A percentile compares a stretch with the other conserved stretches of the same genome.
Conservation (phyloP, 2,113 vertebrate genomes). For the Amia ocellicauda region DNA sequence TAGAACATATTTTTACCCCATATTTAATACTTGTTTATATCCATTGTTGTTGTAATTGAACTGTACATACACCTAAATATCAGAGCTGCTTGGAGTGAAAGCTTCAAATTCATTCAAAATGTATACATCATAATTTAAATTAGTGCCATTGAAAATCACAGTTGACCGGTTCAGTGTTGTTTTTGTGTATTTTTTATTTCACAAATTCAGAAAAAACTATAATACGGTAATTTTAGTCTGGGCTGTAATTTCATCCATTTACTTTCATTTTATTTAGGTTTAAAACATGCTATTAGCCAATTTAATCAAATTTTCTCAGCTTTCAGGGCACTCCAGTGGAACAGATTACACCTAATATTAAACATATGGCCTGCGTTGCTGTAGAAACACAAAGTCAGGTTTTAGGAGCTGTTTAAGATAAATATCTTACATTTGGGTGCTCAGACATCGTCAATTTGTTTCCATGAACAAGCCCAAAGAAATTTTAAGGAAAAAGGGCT, state of each 20-base stretch:
- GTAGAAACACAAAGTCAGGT: constrained; percentile 47
- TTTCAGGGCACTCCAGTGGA: constrained; percentile 70
- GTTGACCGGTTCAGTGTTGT: constrained; percentile 60
- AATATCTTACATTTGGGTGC: constrained; percentile 43
- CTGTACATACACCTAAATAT: no score
- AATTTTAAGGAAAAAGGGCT: constrained; percentile 58
- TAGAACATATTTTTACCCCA: no score
- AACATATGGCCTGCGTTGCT: constrained; percentile 70
- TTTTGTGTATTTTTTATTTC: constrained; percentile 55
- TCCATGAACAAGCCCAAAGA: constrained; percentile 56
- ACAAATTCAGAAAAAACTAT: constrained; percentile 55
- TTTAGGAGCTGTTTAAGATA: constrained; percentile 55
- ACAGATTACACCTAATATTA: constrained; percentile 78
- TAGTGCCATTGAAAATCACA: constrained; percentile 57
- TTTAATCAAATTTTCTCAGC: constrained; percentile 77
- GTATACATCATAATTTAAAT: no score
- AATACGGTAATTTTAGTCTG: constrained; percentile 47
- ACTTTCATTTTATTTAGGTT: constrained; percentile 71
- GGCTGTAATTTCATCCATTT: constrained; percentile 71
- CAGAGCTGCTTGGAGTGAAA: no score
- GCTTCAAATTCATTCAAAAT: no score
- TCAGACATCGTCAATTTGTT: constrained; percentile 58
- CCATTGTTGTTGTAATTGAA: no score
- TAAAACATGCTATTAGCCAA: constrained; percentile 79
- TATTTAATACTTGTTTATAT: no score